Conservation (phyloP, 2,888 invertebrate genomes). For the Epinotia demarniana region DNA sequence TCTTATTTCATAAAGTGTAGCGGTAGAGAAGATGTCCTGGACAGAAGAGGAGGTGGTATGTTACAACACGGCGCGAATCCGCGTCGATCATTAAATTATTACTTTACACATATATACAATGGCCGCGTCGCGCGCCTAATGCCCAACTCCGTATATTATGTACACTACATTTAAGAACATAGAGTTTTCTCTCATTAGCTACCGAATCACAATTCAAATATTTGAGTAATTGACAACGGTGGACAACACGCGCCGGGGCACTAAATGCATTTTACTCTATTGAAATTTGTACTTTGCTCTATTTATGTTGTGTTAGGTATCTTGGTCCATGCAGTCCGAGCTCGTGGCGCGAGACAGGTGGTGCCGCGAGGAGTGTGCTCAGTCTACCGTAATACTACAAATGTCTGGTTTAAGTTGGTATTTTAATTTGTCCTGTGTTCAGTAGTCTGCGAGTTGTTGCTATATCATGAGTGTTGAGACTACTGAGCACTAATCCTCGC, state of each 20-base stretch:
- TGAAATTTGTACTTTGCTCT: conserved; percentile 84
- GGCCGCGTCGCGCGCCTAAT: conserved; percentile 79
- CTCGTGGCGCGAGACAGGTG: conserved; percentile 54
- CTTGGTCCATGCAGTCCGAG: conserved; percentile 81
- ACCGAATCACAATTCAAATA: conserved; percentile 85
- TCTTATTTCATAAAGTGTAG: conserved; percentile 73
- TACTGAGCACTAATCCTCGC: conserved; percentile 28
- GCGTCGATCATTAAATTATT: conserved; percentile 74
- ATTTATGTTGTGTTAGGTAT: conserved; percentile 77
- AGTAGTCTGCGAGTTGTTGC: too few relatives aligned
- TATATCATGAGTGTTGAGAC: neutral
- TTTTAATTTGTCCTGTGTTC: neutral
- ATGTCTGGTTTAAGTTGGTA: neutral
- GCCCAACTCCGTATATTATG: conserved; percentile 83
- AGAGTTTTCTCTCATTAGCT: conserved; percentile 84
- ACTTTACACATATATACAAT: conserved; percentile 83
- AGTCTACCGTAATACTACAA: conserved; percentile 30
- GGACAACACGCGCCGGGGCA: conserved; percentile 83
- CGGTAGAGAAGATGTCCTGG: conserved; percentile 77
- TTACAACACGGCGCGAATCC: conserved; percentile 63
- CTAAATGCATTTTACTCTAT: conserved; percentile 78
- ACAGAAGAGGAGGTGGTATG: conserved; percentile 76
- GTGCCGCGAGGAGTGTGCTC: conserved; percentile 39
- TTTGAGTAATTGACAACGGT: conserved; percentile 84
- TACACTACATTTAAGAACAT: conserved; percentile 83